Evolutionary conservation across 92 coral and sea anemone species (phyloP).

Genomic region (Paragorgia papillata): DNA sequence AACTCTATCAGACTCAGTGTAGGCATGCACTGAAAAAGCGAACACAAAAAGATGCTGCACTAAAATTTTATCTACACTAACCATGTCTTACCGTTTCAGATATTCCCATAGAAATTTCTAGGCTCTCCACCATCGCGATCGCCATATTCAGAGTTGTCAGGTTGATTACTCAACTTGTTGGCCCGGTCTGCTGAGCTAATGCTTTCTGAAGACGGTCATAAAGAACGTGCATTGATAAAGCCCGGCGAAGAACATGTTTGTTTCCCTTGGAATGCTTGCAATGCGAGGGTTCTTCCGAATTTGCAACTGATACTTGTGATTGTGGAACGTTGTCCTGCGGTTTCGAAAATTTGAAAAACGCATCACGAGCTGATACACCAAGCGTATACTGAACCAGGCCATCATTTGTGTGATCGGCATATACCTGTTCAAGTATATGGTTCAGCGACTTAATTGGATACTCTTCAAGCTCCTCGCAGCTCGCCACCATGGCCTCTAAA

Average conservation of each 20-base stretch:
- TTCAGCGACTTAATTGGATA: constrained; percentile 27
- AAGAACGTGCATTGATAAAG: constrained; percentile 55
- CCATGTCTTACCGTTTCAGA: constrained; percentile 65
- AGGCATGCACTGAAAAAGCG: too few relatives aligned
- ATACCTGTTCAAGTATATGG: not conserved
- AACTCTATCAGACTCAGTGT: too few relatives aligned
- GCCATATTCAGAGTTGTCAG: too few relatives aligned
- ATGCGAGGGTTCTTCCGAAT: constrained; percentile 6
- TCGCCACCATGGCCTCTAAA: constrained; percentile 4
- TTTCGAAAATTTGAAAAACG: constrained; percentile 36
- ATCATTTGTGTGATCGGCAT: constrained; percentile 10
- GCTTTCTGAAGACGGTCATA: constrained; percentile 49
- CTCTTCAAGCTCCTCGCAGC: constrained; percentile 12
- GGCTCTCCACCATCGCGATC: constrained; percentile 47
- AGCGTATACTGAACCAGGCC: constrained; percentile 26
- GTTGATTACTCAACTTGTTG: constrained; percentile 34
- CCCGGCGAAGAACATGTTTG: constrained; percentile 51
- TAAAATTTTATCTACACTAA: too few relatives aligned
- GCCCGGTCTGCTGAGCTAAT: constrained; percentile 38
- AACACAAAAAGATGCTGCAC: too few relatives aligned
- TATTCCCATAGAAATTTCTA: constrained; percentile 60
- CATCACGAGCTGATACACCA: constrained; percentile 10
- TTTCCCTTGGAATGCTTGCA: constrained; percentile 58
- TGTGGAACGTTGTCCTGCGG: constrained; percentile 6
- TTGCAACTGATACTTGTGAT: constrained; percentile 1